These are phyloP conservation scores for Pempheris klunzingeri DNA, from an alignment of 2,797 vertebrate genomes.

Conservation along the genomic window DNA sequence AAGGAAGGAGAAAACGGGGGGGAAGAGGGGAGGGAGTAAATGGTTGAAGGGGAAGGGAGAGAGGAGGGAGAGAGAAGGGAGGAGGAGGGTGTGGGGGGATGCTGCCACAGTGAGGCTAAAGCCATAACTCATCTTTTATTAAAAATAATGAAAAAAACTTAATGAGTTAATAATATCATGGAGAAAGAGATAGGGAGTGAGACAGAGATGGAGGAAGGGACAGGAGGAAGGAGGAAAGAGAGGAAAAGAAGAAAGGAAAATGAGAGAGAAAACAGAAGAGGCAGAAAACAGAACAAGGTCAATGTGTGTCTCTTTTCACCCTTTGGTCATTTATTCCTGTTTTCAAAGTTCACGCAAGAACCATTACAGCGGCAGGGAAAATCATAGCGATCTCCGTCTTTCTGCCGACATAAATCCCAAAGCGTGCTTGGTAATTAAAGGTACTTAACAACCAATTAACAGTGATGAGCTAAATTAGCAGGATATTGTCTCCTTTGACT, in stretches of 20 bases:
- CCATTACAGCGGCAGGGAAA: slow-evolving; percentile 69
- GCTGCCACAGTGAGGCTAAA: slow-evolving; percentile 83
- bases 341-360: slow-evolving; percentile 75
- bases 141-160: slow-evolving; percentile 86
- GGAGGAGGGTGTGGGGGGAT: slow-evolving; percentile 56
- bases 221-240: slow-evolving; percentile 68
- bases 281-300: slow-evolving; percentile 64
- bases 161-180: slow-evolving; percentile 87
- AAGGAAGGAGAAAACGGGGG: slow-evolving; percentile 42
- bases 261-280: slow-evolving; percentile 20
- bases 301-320: slow-evolving; percentile 48
- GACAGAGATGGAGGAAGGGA: slow-evolving; percentile 77
- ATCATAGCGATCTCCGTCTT: slow-evolving; percentile 57
- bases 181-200: slow-evolving; percentile 79
- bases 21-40: slow-evolving; percentile 50
- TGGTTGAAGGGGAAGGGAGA: slow-evolving; percentile 67
- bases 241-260: slow-evolving; percentile 53
- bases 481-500: slow-evolving; percentile 82
- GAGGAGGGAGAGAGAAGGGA: slow-evolving; percentile 32
- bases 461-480: slow-evolving; percentile 86
- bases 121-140: slow-evolving; percentile 88
- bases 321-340: slow-evolving; percentile 72
- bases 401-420: slow-evolving; percentile 76
- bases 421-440: slow-evolving; percentile 83
- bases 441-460: slow-evolving; percentile 86